phyloP scores from a whole-genome alignment of 2,113 vertebrate genomes.

The Heptranchias perlo region DNA sequence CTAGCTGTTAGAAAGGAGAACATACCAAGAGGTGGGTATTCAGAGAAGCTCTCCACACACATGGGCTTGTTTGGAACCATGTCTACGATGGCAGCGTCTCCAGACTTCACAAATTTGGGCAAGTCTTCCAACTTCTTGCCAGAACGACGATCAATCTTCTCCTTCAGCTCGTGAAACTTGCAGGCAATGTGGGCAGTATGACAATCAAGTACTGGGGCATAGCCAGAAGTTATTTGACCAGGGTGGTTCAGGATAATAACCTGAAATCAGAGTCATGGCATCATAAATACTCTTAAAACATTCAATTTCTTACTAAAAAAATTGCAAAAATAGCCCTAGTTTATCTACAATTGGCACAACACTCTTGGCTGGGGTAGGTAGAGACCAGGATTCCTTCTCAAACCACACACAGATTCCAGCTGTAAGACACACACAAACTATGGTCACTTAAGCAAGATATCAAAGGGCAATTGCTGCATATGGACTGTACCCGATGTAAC shows the following conservation, averaged over 20 bases:
- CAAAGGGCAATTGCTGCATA: background rate
- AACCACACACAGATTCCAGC: no score
- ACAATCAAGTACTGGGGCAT: conserved; percentile 65
- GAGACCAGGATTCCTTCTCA: background rate
- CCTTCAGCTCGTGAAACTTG: conserved; percentile 65
- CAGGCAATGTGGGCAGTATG: conserved; percentile 67
- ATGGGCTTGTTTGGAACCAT: conserved; percentile 65
- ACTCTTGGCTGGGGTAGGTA: background rate
- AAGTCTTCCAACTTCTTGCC: conserved; percentile 69
- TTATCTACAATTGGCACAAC: background rate
- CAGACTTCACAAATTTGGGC: conserved; percentile 64
- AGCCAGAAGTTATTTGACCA: conserved; percentile 61
- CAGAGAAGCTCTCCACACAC: conserved; percentile 67
- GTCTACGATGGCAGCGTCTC: conserved; percentile 62
- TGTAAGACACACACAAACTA: background rate
- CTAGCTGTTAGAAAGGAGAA: background rate
- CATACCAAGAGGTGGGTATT: conserved; percentile 66
- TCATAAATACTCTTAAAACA: background rate
- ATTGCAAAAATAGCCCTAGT: background rate
- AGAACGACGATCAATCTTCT: conserved; percentile 64
- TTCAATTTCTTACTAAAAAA: no score
- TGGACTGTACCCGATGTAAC: background rate
- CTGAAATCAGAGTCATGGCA: conserved; percentile 43
- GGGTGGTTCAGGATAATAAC: conserved; percentile 73
- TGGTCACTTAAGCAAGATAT: background rate